Evolutionary conservation across 2,797 vertebrate genomes (phyloP).

Genomic region (Ibycter americanus): DNA sequence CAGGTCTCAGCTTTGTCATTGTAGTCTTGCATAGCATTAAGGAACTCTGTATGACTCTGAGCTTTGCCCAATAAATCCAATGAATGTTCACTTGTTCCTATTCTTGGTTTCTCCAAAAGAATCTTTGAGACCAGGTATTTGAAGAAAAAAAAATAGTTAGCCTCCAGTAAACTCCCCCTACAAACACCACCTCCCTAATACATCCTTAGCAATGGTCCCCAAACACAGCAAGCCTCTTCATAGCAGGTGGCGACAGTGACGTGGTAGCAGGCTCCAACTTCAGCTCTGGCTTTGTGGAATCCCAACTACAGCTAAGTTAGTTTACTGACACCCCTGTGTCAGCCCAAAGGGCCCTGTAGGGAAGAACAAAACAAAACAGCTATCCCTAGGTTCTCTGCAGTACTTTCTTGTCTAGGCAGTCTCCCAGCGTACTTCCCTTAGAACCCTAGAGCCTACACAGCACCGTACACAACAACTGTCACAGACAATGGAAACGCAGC

Average conservation of each 20-base stretch:
- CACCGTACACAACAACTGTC: neutral
- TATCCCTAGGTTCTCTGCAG: neutral
- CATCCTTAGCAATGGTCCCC: neutral
- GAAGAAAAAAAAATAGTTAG: neutral
- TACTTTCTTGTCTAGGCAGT: neutral
- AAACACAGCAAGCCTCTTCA: neutral
- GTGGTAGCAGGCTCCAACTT: neutral
- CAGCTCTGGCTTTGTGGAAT: neutral
- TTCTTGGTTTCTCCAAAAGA: neutral
- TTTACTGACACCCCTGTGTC: neutral
- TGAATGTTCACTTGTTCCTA: neutral
- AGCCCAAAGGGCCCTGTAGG: neutral
- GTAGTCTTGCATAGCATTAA: neutral
- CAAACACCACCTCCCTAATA: neutral
- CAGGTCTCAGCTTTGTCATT: neutral
- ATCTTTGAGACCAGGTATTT: neutral
- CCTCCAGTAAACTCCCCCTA: neutral
- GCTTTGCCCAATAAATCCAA: neutral
- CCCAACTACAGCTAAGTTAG: neutral
- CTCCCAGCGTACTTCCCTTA: neutral
- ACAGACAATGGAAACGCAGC: fast-evolving
- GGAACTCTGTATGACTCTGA: neutral
- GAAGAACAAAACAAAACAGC: neutral
- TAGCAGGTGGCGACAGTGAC: neutral
- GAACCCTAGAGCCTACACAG: neutral